Evolutionary conservation across 2,888 invertebrate genomes (phyloP).

Genomic region (Rhagophthalmus giganteus): DNA sequence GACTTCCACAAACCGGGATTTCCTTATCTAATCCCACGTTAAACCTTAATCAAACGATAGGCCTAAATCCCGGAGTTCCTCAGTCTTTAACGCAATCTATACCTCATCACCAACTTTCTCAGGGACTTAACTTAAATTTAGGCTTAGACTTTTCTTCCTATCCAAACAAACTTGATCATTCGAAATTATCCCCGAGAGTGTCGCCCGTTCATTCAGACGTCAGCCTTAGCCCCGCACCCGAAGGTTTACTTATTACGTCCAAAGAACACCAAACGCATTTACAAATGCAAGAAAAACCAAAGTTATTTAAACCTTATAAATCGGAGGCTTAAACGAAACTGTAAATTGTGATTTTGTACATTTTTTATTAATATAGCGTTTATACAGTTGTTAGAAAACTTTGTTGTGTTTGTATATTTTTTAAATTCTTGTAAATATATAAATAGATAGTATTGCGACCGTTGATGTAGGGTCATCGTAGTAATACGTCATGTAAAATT

Average conservation of each 20-base stretch:
- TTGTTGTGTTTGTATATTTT: background rate
- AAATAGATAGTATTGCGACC: no score
- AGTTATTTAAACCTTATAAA: conserved; percentile 78
- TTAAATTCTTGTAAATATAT: background rate
- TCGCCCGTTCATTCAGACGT: conserved; percentile 51
- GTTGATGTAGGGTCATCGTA: background rate
- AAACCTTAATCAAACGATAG: conserved; percentile 39
- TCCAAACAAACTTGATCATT: conserved; percentile 29
- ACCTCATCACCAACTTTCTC: conserved; percentile 42
- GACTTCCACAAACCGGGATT: conserved; percentile 58
- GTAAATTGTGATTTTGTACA: conserved; percentile 1
- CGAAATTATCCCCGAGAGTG: conserved; percentile 34
- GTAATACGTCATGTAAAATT: conserved; percentile 5
- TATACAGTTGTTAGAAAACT: background rate
- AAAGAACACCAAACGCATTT: conserved; percentile 45
- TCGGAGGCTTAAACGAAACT: conserved; percentile 54
- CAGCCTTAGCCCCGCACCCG: conserved; percentile 52
- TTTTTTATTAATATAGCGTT: background rate
- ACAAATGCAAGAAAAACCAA: conserved; percentile 59
- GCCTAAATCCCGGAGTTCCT: conserved; percentile 48
- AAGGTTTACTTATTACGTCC: conserved; percentile 48
- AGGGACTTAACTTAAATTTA: conserved; percentile 44
- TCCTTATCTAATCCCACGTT: conserved; percentile 51
- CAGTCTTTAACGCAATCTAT: conserved; percentile 53
- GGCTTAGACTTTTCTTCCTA: conserved; percentile 44